phyloP scores from a whole-genome alignment of 37 sponge, comb jelly and placozoan genomes.

The Halichondria panicea region DNA sequence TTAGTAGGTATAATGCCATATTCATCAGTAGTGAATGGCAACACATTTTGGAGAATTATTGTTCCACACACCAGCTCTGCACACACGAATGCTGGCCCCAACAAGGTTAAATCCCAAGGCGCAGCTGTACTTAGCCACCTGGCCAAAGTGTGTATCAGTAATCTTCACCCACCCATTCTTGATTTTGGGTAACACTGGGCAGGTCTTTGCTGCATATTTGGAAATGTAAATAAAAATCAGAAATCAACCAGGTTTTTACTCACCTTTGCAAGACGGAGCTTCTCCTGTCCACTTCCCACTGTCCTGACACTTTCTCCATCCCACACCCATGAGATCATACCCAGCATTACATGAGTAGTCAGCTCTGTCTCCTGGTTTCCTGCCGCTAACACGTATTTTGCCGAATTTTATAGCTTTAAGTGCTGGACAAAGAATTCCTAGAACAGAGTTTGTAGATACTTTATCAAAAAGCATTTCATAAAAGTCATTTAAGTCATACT shows the following conservation, averaged over 20 bases:
- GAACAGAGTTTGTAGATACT: no score
- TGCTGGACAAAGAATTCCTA: not conserved
- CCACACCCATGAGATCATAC: constrained; percentile 22
- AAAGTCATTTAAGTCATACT: no score
- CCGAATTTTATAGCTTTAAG: not conserved
- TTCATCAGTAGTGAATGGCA: no score
- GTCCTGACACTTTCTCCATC: constrained; percentile 15
- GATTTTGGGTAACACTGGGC: not conserved
- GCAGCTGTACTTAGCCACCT: constrained; percentile 37
- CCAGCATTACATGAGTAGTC: constrained; percentile 39
- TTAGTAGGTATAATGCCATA: no score
- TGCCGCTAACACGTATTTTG: not conserved
- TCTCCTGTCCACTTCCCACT: constrained; percentile 45
- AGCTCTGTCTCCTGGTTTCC: constrained; percentile 9
- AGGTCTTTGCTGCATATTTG: not conserved
- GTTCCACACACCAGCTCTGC: no score
- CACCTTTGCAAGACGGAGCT: constrained; percentile 53
- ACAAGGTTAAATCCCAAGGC: constrained; percentile 27
- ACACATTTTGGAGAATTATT: no score
- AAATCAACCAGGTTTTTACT: not conserved
- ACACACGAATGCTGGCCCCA: not conserved
- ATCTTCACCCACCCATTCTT: not conserved
- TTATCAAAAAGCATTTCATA: no score
- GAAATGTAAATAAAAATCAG: not conserved
- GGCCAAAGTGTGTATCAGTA: constrained; percentile 1